Evolutionary conservation across 2,113 vertebrate species (phyloP).

Genomic region (Thalassarche chlororhynchos): DNA sequence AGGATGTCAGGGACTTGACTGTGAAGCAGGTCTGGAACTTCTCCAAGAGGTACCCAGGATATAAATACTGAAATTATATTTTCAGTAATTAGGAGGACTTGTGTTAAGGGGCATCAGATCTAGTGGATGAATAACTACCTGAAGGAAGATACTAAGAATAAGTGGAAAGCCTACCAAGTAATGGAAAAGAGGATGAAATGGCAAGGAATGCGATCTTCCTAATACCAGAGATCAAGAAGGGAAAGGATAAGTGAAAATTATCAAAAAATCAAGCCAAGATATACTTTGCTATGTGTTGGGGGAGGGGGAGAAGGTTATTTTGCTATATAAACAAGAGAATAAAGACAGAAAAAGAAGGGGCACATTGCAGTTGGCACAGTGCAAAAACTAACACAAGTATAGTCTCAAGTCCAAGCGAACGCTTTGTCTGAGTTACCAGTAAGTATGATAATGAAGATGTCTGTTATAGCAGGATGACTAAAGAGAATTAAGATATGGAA

Average conservation of each 20-base stretch:
- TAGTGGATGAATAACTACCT: background rate
- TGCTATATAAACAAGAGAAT: background rate
- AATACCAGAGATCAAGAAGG: background rate
- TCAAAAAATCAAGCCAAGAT: background rate
- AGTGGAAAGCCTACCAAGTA: background rate
- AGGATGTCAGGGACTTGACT: background rate
- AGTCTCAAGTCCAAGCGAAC: background rate
- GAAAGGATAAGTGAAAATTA: background rate
- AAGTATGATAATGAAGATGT: background rate
- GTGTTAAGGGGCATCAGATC: background rate
- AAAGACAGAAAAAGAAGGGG: background rate
- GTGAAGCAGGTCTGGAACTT: background rate
- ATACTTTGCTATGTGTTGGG: background rate
- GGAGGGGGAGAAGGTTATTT: background rate
- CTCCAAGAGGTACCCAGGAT: background rate
- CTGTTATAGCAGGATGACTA: background rate
- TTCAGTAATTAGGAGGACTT: background rate
- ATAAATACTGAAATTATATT: background rate
- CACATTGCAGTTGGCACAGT: background rate
- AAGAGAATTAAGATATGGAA: background rate
- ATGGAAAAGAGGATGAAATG: background rate
- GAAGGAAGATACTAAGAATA: background rate
- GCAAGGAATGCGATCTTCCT: background rate
- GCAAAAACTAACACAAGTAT: background rate
- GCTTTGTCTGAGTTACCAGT: background rate